These are phyloP conservation scores for Upupa epops DNA, from an alignment of 2,113 vertebrate species.

Conservation along the genomic window DNA sequence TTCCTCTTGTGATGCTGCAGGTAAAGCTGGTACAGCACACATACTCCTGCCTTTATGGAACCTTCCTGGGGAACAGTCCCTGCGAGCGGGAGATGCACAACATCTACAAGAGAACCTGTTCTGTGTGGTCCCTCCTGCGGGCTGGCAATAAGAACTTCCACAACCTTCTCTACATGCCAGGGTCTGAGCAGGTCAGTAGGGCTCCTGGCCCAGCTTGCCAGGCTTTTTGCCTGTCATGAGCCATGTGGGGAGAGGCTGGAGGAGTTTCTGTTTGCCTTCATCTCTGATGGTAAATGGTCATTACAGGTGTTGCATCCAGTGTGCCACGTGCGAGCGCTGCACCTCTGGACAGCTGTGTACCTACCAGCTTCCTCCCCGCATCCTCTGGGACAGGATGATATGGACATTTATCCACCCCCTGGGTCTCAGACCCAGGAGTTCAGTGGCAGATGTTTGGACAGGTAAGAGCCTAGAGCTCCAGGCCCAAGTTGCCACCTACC, in stretches of 20 bases:
- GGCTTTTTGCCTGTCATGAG: neutral
- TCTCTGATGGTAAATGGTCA: neutral
- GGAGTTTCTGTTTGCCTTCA: accelerated
- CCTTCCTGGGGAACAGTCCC: slow-evolving; percentile 95
- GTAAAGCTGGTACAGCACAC: slow-evolving; percentile 98
- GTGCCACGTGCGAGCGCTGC: slow-evolving; percentile 94
- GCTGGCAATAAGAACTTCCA: slow-evolving; percentile 98
- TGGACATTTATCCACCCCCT: slow-evolving; percentile 89
- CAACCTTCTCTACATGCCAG: slow-evolving; percentile 95
- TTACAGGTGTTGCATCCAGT: slow-evolving; percentile 93
- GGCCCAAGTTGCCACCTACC: neutral
- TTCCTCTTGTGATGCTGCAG: slow-evolving; percentile 58
- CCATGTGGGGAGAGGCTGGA: neutral
- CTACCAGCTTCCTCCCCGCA: slow-evolving; percentile 92
- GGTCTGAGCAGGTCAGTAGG: slow-evolving; percentile 87
- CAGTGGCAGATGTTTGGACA: slow-evolving; percentile 88
- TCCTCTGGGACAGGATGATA: slow-evolving; percentile 89
- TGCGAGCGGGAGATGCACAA: slow-evolving; percentile 91
- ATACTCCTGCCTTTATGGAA: slow-evolving; percentile 96
- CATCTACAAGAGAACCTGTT: slow-evolving; percentile 94
- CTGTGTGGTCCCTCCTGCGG: slow-evolving; percentile 94
- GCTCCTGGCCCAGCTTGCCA: neutral
- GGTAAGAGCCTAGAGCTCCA: slow-evolving; percentile 71
- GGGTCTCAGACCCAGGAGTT: slow-evolving; percentile 88
- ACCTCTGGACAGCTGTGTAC: slow-evolving; percentile 97